phyloP scores from a whole-genome alignment of 2,113 vertebrate species.

The Colinus virginianus region DNA sequence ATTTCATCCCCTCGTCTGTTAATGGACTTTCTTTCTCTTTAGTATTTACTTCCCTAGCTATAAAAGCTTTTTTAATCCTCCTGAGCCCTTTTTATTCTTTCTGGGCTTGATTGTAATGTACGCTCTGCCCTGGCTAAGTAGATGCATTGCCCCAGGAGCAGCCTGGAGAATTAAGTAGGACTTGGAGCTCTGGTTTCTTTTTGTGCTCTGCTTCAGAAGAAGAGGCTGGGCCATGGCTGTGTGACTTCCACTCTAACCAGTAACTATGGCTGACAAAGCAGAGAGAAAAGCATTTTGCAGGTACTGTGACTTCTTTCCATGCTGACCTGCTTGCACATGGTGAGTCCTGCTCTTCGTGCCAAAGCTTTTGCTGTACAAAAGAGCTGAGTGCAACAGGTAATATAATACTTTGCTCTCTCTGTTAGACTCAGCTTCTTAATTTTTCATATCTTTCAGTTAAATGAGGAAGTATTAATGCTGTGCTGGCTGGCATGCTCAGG shows the following conservation, averaged over 20 bases:
- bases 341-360: not conserved
- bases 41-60: not conserved
- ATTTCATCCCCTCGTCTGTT: constrained; percentile 5
- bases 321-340: not conserved
- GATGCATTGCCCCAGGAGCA: not conserved
- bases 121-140: not conserved
- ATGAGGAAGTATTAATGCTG: fast-evolving
- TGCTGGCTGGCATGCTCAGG: not conserved
- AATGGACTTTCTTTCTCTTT: constrained; percentile 34
- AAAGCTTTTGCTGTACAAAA: not conserved
- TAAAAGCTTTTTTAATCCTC: constrained; percentile 31
- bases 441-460: not conserved
- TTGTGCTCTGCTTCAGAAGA: not conserved
- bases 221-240: not conserved
- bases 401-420: not conserved
- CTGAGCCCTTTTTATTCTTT: not conserved
- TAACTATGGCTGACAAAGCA: not conserved
- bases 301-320: not conserved
- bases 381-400: not conserved
- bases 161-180: not conserved
- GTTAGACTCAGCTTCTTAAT: not conserved
- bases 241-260: not conserved
- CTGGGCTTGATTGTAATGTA: constrained; percentile 4
- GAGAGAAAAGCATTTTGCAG: not conserved
- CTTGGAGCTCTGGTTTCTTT: not conserved